phyloP scores from a whole-genome alignment of 2,797 vertebrate genomes.

The Chiroxiphia lanceolata region DNA sequence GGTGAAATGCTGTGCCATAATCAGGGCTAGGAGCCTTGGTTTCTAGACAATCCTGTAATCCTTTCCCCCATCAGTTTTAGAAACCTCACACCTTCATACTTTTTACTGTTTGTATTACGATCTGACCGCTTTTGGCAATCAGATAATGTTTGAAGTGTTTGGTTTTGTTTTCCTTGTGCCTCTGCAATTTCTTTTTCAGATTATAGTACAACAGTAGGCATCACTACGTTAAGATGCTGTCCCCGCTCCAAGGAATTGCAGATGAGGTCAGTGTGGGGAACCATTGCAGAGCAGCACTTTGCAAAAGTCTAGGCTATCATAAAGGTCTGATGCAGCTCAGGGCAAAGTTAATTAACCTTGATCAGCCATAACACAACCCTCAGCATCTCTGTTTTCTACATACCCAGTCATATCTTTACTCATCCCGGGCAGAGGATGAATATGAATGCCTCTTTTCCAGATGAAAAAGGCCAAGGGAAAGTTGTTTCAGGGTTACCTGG shows the following conservation, averaged over 20 bases:
- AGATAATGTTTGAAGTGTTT: background rate
- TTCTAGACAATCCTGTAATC: background rate
- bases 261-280: background rate
- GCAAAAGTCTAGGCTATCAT: accelerated
- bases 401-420: background rate
- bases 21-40: background rate
- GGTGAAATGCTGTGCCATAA: too few relatives aligned
- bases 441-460: background rate
- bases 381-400: background rate
- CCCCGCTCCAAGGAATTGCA: accelerated
- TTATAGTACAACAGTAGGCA: accelerated
- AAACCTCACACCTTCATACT: background rate
- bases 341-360: background rate
- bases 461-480: background rate
- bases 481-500: background rate
- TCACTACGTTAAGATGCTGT: accelerated
- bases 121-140: background rate
- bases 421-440: background rate
- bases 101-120: background rate
- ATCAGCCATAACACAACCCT: background rate
- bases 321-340: background rate
- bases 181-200: background rate
- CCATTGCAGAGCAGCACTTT: background rate
- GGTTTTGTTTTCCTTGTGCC: background rate
- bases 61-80: background rate